Evolutionary conservation across 2,888 invertebrate species (phyloP).

Genomic region (Patella depressa): DNA sequence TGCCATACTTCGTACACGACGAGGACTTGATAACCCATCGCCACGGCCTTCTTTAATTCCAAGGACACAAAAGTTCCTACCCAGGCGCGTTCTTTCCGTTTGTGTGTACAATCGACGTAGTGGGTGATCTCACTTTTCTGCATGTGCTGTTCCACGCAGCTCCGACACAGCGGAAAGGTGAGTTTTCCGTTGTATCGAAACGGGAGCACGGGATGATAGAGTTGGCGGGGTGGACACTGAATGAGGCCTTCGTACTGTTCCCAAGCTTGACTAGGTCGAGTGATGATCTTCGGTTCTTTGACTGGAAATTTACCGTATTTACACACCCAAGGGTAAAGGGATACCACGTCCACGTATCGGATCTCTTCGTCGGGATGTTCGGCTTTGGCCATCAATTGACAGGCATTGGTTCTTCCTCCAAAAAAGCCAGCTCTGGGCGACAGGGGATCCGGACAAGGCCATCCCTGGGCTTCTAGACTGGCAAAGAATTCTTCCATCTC

Average conservation of each 20-base stretch:
- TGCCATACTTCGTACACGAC: not conserved
- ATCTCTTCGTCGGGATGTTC: not conserved
- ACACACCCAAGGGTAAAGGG: not conserved
- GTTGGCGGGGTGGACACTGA: not conserved
- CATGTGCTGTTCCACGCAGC: not conserved
- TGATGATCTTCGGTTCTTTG: not conserved
- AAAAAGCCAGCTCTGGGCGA: not conserved
- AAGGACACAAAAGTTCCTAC: not conserved
- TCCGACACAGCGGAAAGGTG: not conserved
- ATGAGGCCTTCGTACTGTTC: not conserved
- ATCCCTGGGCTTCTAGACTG: not conserved
- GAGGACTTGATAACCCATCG: not conserved
- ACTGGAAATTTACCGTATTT: not conserved
- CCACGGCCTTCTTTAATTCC: not conserved
- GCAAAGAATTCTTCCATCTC: not conserved
- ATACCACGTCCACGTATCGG: not conserved
- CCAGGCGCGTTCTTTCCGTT: not conserved
- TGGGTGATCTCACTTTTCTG: not conserved
- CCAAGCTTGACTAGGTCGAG: not conserved
- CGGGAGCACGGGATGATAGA: not conserved
- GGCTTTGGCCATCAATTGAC: not conserved
- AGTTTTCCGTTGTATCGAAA: not conserved
- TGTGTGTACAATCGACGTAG: not conserved
- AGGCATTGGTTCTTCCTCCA: not conserved
- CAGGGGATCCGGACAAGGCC: not conserved